A percentile compares a stretch with the other conserved stretches of the same genome.
phyloP scores from a whole-genome alignment of 30 jellyfish, hydroid and myxozoan genomes.

The Hydractinia symbiolongicarpus region DNA sequence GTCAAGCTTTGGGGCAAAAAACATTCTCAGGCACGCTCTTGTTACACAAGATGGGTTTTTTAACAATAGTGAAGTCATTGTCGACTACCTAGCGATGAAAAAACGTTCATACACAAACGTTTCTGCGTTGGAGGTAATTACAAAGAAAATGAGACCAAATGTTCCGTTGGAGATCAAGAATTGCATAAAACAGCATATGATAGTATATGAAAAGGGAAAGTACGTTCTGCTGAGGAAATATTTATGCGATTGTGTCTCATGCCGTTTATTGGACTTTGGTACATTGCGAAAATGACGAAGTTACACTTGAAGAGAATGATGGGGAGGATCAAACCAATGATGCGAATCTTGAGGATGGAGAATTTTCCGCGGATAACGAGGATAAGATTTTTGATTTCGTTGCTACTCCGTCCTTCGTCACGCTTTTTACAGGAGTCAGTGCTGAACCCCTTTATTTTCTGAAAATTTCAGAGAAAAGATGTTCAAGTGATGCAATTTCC shows the following conservation, averaged over 20 bases:
- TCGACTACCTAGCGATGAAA: conserved; percentile 4
- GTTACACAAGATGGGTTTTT: too few relatives aligned
- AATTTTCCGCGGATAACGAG: too few relatives aligned
- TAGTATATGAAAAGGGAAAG: background rate
- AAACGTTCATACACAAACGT: background rate
- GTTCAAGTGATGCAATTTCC: too few relatives aligned
- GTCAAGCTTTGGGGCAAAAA: too few relatives aligned
- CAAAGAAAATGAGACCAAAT: background rate
- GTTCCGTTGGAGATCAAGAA: background rate
- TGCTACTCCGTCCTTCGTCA: too few relatives aligned
- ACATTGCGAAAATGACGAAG: too few relatives aligned
- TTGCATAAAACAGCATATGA: conserved; percentile 3
- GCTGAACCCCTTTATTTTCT: too few relatives aligned
- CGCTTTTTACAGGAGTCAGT: too few relatives aligned
- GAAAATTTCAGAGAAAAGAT: too few relatives aligned
- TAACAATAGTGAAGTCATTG: background rate
- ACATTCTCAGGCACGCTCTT: too few relatives aligned
- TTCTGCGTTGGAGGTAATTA: too few relatives aligned
- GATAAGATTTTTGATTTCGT: too few relatives aligned
- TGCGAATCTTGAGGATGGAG: background rate
- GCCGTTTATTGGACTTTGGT: background rate
- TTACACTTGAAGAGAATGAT: background rate
- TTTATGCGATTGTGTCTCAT: background rate
- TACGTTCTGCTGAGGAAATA: background rate
- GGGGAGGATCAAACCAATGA: background rate